Base-by-base conservation (phyloP, 2,888 invertebrate genomes). In the Synergus japonicus region DNA sequence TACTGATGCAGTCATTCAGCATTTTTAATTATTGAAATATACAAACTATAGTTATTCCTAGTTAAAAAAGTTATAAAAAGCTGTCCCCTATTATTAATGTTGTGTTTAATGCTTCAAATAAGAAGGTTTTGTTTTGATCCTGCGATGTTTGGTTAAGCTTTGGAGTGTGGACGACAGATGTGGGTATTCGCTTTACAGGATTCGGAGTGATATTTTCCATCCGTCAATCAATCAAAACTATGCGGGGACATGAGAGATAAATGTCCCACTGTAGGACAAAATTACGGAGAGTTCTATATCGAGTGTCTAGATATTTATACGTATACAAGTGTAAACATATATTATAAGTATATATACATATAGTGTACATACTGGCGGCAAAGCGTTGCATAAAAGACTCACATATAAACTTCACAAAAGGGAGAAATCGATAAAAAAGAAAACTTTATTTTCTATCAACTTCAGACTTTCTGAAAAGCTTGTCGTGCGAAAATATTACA, bases 221-320 rank as follows among this genome's bases (percentile, higher is more conserved):
- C 73, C 37, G 54, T 73, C 73, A 73, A 73, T 73, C 73, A 73
- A 54, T 73, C 54, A 37, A 37, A 29, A 54, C 69, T n/a, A 54
- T n/a, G n/a, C 49, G 15, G 49, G 73, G 37, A 41, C 49, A 54
- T 37, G 73, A 7, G 69, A 69, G 73, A 73, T 54, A 37, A 73
- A 73, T 73, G 73, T 73, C 73, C 54, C 41, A 54, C 73, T 54
- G 12, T n/a, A 10, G 41, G 73, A 73, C 73, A n/a, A 73, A 54
- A 73, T 54, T 54, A 73, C 73, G n/a, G 41, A 54, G n/a, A 73
- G 54, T 73, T 37, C 73, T 54, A 37, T 54, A 37, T 54, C 10
- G 54, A 54, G 54, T 73, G 37, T 46, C 49, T 73, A n/a, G 7
- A 73, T 54, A 37, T 63, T 29, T 7, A 37, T 9, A 58, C 41